Evolutionary conservation across 2,797 vertebrate genomes (phyloP).

Genomic region (Phalanger gymnotis): DNA sequence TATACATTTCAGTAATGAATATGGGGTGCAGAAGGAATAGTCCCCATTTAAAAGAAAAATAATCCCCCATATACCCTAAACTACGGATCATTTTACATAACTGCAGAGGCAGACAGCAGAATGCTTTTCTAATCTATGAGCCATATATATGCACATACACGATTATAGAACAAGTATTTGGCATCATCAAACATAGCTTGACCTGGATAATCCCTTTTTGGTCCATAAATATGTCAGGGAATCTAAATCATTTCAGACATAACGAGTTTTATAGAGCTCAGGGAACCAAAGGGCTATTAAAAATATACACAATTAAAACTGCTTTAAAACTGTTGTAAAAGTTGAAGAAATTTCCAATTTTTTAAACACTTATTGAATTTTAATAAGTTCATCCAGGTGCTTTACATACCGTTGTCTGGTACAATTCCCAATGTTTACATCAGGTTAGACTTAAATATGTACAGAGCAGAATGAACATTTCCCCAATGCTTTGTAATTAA

Average conservation of each 20-base stretch:
- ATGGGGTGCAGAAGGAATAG: background rate
- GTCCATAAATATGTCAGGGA: constrained; percentile 42
- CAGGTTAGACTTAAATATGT: background rate
- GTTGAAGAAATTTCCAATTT: constrained; percentile 48
- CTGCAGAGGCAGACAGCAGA: constrained; percentile 20
- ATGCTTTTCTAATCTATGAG: constrained; percentile 27
- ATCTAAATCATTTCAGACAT: background rate
- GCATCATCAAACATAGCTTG: constrained; percentile 29
- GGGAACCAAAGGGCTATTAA: constrained; percentile 54
- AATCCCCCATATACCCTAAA: background rate
- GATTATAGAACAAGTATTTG: background rate
- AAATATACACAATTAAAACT: constrained; percentile 63
- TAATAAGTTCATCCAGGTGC: background rate
- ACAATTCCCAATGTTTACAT: background rate
- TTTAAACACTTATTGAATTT: constrained; percentile 26
- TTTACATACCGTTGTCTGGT: background rate
- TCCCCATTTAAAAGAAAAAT: constrained; percentile 21
- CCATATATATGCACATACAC: constrained; percentile 32
- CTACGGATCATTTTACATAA: background rate
- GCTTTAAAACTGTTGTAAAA: constrained; percentile 53
- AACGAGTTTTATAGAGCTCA: constrained; percentile 54
- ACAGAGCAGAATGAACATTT: background rate
- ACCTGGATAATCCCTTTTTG: constrained; percentile 43
- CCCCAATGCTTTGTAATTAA: fast-evolving
- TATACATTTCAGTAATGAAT: constrained; percentile 45